Conservation (phyloP, 2,888 invertebrate species). For the Pterostichus madidus region DNA sequence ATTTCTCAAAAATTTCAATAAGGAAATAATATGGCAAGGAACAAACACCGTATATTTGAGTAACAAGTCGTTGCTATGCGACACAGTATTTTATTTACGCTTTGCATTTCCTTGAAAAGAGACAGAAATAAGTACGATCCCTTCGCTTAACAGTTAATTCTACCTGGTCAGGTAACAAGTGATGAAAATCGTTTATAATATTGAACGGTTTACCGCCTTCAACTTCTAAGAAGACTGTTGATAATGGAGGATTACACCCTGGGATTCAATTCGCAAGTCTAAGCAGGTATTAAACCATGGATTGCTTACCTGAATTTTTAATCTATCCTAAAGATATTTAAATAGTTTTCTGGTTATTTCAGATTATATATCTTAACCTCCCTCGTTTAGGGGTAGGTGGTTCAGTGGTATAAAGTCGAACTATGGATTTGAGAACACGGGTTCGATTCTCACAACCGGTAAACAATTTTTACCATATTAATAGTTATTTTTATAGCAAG, state of each 20-base stretch:
- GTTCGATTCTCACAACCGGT: no score
- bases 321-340: background rate
- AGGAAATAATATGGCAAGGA: background rate
- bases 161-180: conserved; percentile 11
- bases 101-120: background rate
- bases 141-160: background rate
- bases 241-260: conserved; percentile 8
- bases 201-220: conserved; percentile 15
- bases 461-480: no score
- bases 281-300: conserved; percentile 5
- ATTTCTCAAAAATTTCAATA: no score
- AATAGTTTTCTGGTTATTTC: no score
- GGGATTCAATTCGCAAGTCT: conserved; percentile 17
- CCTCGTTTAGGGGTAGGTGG: no score
- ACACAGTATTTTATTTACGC: conserved; percentile 11
- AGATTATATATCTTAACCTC: no score
- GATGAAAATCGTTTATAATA: conserved; percentile 28
- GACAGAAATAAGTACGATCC: background rate
- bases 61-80: background rate
- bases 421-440: no score
- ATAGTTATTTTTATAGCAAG: no score
- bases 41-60: background rate
- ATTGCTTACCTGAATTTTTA: background rate
- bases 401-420: no score
- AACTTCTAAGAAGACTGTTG: background rate